Conservation (phyloP, 2,113 vertebrate species). For the Equus quagga region DNA sequence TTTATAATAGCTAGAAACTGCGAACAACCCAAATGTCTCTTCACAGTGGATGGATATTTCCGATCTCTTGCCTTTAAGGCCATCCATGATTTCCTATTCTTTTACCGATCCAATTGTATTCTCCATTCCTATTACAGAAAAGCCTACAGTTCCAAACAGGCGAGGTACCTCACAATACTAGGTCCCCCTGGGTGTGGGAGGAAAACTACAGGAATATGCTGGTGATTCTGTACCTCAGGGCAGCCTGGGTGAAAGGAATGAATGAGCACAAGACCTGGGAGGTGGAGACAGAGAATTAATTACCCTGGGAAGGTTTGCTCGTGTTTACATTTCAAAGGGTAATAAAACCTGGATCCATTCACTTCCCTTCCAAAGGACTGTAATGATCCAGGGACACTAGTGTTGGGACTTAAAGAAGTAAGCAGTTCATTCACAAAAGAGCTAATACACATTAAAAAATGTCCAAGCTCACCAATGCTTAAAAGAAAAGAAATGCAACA, state of each 20-base stretch:
- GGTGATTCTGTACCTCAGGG: no score
- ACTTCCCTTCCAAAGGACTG: background rate
- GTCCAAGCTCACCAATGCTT: background rate
- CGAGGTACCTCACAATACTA: background rate
- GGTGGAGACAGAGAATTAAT: background rate
- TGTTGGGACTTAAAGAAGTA: background rate
- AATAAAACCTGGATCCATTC: background rate
- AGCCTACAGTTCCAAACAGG: background rate
- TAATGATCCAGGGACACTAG: background rate
- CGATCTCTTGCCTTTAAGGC: background rate
- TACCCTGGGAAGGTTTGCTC: background rate
- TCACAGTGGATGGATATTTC: background rate
- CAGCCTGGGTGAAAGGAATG: background rate
- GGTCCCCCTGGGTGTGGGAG: rapidly evolving
- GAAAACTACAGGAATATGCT: rapidly evolving
- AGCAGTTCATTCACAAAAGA: background rate
- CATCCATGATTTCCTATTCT: background rate
- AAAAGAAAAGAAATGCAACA: background rate
- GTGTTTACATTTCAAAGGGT: background rate
- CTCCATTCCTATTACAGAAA: background rate
- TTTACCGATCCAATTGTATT: background rate
- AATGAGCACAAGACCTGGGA: background rate
- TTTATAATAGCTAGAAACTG: background rate
- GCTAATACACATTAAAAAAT: background rate
- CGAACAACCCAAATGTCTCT: no score